Conservation (phyloP, 2,113 vertebrate species). For the Callaeas wilsoni region DNA sequence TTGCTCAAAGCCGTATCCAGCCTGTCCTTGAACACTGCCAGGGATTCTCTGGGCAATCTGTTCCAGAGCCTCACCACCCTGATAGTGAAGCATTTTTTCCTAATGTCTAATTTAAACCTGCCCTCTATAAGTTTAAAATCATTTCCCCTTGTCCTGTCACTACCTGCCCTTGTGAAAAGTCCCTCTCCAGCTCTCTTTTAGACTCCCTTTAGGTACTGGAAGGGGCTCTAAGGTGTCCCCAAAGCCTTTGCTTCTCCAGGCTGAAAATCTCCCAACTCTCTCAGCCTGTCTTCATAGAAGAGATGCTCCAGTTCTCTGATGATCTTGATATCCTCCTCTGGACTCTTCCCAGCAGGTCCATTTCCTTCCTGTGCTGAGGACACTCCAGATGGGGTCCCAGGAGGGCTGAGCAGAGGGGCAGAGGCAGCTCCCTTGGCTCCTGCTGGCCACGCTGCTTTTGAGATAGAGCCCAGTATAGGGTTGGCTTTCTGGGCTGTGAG, state of each 20-base stretch:
- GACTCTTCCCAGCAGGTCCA: neutral
- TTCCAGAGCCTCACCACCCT: neutral
- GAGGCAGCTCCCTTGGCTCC: neutral
- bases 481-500: neutral
- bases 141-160: neutral
- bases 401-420: neutral
- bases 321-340: neutral
- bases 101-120: neutral
- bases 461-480: neutral
- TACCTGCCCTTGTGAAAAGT: neutral
- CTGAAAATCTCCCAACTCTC: neutral
- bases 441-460: neutral
- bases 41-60: neutral
- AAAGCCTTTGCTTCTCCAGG: neutral
- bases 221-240: neutral
- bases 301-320: neutral
- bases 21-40: neutral
- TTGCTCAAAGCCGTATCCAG: neutral
- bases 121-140: neutral
- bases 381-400: neutral
- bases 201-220: neutral
- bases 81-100: neutral
- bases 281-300: neutral
- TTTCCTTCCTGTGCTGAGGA: neutral
- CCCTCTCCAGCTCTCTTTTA: neutral